Conservation (phyloP, 2,113 vertebrate genomes). For the Hoplias malabaricus region DNA sequence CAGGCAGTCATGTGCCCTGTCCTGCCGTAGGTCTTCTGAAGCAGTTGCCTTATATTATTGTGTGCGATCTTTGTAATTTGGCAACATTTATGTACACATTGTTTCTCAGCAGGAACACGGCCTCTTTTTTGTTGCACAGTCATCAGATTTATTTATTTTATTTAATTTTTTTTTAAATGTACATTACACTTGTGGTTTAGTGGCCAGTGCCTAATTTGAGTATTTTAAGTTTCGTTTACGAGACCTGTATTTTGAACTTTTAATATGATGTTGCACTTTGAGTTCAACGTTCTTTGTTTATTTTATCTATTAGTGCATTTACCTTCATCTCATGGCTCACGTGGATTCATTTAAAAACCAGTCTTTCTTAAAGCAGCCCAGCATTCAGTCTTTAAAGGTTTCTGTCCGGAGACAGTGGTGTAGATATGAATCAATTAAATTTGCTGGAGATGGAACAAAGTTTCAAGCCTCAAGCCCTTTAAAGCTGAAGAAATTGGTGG, state of each 20-base stretch:
- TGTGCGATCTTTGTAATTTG: conserved; percentile 44
- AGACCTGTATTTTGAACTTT: neutral
- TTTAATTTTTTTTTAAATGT: conserved; percentile 30
- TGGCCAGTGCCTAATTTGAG: conserved; percentile 29
- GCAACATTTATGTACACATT: neutral
- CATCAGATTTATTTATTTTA: too few species aligned
- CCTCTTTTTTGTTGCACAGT: conserved; percentile 29
- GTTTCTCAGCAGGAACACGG: conserved; percentile 15
- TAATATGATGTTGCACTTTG: conserved; percentile 14
- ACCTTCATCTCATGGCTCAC: neutral
- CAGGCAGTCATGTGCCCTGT: conserved; percentile 26
- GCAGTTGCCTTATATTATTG: conserved; percentile 60
- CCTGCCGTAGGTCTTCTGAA: conserved; percentile 48
- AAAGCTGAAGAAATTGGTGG: neutral
- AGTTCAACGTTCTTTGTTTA: neutral
- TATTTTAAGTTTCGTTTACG: conserved; percentile 16
- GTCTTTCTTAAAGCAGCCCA: neutral
- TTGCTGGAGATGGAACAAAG: neutral
- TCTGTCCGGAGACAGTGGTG: neutral
- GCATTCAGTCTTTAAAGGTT: too few species aligned
- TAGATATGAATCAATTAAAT: neutral
- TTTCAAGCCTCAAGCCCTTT: conserved; percentile 2
- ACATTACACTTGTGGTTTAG: neutral
- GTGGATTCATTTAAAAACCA: neutral
- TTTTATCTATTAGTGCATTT: neutral